Conservation (phyloP, 1,140 invertebrate species). For the Calliopsis andreniformis region DNA sequence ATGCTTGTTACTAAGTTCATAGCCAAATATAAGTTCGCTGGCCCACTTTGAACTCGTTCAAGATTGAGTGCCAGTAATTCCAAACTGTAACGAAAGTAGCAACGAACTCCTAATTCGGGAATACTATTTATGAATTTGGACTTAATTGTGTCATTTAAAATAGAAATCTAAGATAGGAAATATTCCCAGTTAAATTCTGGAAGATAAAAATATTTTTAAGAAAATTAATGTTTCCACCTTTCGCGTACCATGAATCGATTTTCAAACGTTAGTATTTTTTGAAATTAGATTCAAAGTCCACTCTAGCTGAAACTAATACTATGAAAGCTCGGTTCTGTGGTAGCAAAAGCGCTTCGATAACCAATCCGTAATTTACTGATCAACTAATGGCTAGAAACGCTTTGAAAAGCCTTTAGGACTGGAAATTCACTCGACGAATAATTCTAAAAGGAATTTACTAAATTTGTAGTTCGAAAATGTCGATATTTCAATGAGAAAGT, state of each 20-base stretch:
- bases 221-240: not conserved
- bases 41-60: too few species aligned
- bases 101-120: too few species aligned
- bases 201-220: too few species aligned
- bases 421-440: conserved; percentile 1
- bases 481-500: too few species aligned
- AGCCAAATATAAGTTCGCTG: too few species aligned
- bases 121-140: too few species aligned
- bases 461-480: not conserved
- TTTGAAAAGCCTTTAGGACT: conserved; percentile 18
- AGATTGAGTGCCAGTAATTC: too few species aligned
- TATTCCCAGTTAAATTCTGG: too few species aligned
- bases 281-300: conserved; percentile 3
- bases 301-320: conserved; percentile 4
- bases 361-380: conserved; percentile 39
- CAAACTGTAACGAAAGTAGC: too few species aligned
- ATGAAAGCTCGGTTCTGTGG: conserved; percentile 16
- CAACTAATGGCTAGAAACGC: conserved; percentile 25
- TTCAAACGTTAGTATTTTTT: conserved; percentile 12
- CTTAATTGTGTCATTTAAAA: too few species aligned
- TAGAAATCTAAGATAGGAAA: too few species aligned
- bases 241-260: conserved; percentile 6
- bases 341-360: conserved; percentile 27
- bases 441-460: not conserved
- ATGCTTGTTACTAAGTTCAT: too few species aligned